Percentiles rank a stretch among this genome's conserved stretches.
Evolutionary conservation across 2,113 vertebrate genomes (phyloP).

Genomic region (Caranx ignobilis): DNA sequence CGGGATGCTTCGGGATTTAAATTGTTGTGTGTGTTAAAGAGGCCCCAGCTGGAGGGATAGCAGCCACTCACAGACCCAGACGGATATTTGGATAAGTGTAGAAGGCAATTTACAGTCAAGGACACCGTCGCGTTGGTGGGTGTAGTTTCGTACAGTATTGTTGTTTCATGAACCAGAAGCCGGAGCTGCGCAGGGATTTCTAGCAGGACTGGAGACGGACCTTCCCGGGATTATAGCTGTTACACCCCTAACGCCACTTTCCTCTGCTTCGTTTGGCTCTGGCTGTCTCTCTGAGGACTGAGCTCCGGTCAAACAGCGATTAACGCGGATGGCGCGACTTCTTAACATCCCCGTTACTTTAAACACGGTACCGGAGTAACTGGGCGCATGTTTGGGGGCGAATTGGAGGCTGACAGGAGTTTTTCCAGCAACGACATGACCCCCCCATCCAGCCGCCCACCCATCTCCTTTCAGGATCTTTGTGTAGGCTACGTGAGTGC

Average conservation of each 20-base stretch:
- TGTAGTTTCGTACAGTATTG: constrained; percentile 16
- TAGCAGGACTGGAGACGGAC: constrained; percentile 2
- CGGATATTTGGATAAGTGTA: constrained; percentile 18
- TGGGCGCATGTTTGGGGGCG: background rate
- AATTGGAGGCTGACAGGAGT: constrained; percentile 16
- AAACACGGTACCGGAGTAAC: background rate
- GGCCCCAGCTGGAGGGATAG: constrained; percentile 19
- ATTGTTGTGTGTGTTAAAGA: background rate
- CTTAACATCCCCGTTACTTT: background rate
- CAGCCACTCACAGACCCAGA: background rate
- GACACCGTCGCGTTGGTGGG: constrained; percentile 21
- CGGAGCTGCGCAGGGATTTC: constrained; percentile 15
- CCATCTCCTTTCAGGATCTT: constrained; percentile 17
- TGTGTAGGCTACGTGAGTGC: background rate
- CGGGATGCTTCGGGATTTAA: constrained; percentile 29
- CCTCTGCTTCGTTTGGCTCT: background rate
- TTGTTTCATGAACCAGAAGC: background rate
- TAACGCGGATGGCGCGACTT: background rate
- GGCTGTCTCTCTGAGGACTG: constrained; percentile 5
- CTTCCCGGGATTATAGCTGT: constrained; percentile 19
- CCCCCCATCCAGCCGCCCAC: constrained; percentile 14
- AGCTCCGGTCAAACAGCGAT: background rate
- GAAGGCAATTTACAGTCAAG: constrained; percentile 28
- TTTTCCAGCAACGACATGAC: background rate
- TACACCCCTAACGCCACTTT: constrained; percentile 31